A percentile compares a stretch with the other conserved stretches of the same genome.
Evolutionary conservation across 2,797 vertebrate genomes (phyloP).

Genomic region (Nannoperca australis): DNA sequence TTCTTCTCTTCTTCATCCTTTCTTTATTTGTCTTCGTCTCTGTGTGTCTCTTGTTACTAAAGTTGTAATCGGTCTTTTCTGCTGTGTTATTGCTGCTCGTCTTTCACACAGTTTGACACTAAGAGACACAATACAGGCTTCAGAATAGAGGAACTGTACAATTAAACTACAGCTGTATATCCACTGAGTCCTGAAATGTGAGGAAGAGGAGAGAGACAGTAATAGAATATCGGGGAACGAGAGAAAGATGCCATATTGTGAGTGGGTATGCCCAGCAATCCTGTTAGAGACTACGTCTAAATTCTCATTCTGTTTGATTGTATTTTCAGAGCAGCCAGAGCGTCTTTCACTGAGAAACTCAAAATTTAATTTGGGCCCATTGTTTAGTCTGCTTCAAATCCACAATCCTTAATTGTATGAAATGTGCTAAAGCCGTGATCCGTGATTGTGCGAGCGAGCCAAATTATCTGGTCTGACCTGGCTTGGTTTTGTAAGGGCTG

Average conservation of each 20-base stretch:
- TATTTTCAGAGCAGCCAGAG: conserved; percentile 77
- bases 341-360: conserved; percentile 79
- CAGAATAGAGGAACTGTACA: conserved; percentile 61
- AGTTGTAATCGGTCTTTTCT: conserved; percentile 81
- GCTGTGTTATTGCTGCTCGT: conserved; percentile 70
- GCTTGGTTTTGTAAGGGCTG: conserved; percentile 73
- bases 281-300: conserved; percentile 81
- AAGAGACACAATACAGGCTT: conserved; percentile 71
- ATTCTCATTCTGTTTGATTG: conserved; percentile 76
- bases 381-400: conserved; percentile 84
- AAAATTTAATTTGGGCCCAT: conserved; percentile 87
- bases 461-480: conserved; percentile 81
- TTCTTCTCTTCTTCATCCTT: conserved; percentile 51
- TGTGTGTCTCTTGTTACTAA: conserved; percentile 44
- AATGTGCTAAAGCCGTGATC: conserved; percentile 79
- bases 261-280: conserved; percentile 79
- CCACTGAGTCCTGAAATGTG: conserved; percentile 55
- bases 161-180: conserved; percentile 56
- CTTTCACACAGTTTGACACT: conserved; percentile 73
- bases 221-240: conserved; percentile 79
- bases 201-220: conserved; percentile 50
- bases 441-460: conserved; percentile 70
- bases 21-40: conserved; percentile 51
- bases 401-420: conserved; percentile 83
- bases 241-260: conserved; percentile 74